These are phyloP conservation scores for Acrocephalus scirpaceus DNA, from an alignment of 2,797 vertebrate species.

Conservation along the genomic window DNA sequence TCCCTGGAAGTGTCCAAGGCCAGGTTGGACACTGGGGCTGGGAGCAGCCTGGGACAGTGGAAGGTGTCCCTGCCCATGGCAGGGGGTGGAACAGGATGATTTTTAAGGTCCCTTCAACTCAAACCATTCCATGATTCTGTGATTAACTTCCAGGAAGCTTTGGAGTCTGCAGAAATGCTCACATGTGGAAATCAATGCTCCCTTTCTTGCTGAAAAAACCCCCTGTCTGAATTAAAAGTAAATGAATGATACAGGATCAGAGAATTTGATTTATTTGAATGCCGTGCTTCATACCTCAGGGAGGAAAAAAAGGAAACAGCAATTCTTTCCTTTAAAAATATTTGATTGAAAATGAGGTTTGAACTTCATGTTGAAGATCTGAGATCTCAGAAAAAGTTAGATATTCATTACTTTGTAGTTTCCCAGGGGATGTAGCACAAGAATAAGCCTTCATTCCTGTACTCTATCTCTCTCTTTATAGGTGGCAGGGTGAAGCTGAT, in stretches of 20 bases:
- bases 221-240: neutral
- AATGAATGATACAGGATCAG: neutral
- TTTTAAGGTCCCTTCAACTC: neutral
- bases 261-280: neutral
- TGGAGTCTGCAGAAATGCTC: neutral
- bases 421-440: neutral
- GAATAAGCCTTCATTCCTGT: neutral
- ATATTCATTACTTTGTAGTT: neutral
- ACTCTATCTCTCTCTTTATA: neutral
- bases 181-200: neutral
- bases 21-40: fast-evolving
- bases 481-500: neutral
- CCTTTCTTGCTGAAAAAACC: neutral
- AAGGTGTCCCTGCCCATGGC: neutral
- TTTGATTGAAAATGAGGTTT: neutral
- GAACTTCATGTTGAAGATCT: neutral
- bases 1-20: neutral
- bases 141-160: neutral
- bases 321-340: neutral
- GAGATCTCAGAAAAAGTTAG: neutral
- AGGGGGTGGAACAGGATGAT: fast-evolving
- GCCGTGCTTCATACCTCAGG: neutral
- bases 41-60: neutral
- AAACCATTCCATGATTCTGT: neutral
- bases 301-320: neutral